Base-by-base conservation (phyloP, 1,140 invertebrate species). In the Meloidogyne exigua region DNA sequence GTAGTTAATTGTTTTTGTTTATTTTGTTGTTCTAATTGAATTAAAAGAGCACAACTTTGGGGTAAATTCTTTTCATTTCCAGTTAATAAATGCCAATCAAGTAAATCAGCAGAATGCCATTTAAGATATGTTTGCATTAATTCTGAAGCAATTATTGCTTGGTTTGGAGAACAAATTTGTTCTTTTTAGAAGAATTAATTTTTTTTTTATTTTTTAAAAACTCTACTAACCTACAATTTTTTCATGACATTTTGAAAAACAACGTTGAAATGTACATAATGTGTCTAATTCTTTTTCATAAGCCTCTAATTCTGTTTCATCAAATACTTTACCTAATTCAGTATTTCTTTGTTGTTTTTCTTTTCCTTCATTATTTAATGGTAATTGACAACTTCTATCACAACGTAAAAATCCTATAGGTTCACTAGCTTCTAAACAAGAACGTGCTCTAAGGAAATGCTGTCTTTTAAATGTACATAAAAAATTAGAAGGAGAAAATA, bases 401-500 rank as follows among this genome's bases (percentile, higher is more conserved):
- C 85, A 87, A 77, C 85, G 85, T 13, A 87, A 63, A 65, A 87
- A 87, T 21, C 83, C 85, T 5, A 87, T 76, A 9, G 85, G 85
- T 73, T 87, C 85, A 15, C 82, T 85, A 36, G 83, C 85, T 70
- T 84, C 84, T 25, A 85, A 74, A 76, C 84, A 85, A 0, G 81
- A 39, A 36, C 83, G 44, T 13, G 76, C 77, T 21, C 68, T 62
- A 21, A 80, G n/a, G 42, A 87, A 87, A 18, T 79, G 80, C 25
- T 32, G 69, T 64, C 83, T n/a, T 78, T 87, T 87, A 71, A 87
- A 87, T 36, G 80, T 64, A 68, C 85, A 87, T 13, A 87, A 44
- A 71, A 87, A 87, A 73, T 87, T 87, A 21, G 85, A 82, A 2
- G 85, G 85, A 11, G 86, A 87, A 70, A 87, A 87, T 1, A 87